Percentiles rank a stretch among this genome's conserved stretches.
These are phyloP conservation scores for Orchestes rusci DNA, from an alignment of 2,888 invertebrate genomes.

Conservation along the genomic window DNA sequence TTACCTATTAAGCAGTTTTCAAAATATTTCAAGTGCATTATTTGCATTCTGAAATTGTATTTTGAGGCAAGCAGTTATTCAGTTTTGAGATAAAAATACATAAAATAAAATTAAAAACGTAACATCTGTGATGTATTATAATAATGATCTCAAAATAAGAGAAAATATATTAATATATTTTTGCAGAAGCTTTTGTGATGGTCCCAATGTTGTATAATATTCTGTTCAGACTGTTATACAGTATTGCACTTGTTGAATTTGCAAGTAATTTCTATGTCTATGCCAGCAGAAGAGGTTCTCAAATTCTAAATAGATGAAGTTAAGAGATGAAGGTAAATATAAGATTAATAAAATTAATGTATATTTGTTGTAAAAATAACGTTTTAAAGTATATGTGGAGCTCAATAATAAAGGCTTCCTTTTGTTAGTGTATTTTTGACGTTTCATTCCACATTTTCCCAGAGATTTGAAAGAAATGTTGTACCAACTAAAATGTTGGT, in stretches of 20 bases:
- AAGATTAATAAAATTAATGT: conserved; percentile 26
- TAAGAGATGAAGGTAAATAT: conserved; percentile 13
- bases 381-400: conserved; percentile 34
- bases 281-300: conserved; percentile 11
- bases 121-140: conserved; percentile 62
- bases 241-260: conserved; percentile 16
- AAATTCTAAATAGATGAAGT: conserved; percentile 9
- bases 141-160: conserved; percentile 46
- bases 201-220: too few relatives aligned
- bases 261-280: conserved; percentile 8
- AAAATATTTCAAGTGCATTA: too few relatives aligned
- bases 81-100: conserved; percentile 18
- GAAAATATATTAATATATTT: conserved; percentile 29
- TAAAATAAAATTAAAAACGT: too few relatives aligned
- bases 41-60: too few relatives aligned
- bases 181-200: conserved; percentile 4
- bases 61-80: too few relatives aligned
- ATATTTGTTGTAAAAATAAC: conserved; percentile 36
- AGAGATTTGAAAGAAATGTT: too few relatives aligned
- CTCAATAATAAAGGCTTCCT: conserved; percentile 35
- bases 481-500: too few relatives aligned
- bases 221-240: too few relatives aligned
- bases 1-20: too few relatives aligned
- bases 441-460: conserved; percentile 18
- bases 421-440: conserved; percentile 34